These are phyloP conservation scores for Campaea margaritaria DNA, from an alignment of 2,888 invertebrate genomes.

Conservation along the genomic window DNA sequence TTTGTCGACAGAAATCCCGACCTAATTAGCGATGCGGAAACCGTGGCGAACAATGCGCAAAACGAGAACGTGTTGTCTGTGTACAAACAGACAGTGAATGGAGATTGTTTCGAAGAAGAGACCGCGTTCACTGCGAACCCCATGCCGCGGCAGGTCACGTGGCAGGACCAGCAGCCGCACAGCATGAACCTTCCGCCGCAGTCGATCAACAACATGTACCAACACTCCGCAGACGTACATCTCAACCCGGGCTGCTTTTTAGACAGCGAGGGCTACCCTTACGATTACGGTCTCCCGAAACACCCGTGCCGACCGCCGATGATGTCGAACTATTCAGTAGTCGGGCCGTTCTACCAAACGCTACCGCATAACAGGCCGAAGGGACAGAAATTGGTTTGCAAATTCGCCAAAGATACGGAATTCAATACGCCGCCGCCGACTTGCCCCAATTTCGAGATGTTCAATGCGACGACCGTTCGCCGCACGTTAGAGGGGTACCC, in stretches of 20 bases:
- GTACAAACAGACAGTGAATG: slow-evolving; percentile 70
- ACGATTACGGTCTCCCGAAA: slow-evolving; percentile 91
- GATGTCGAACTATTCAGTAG: slow-evolving; percentile 75
- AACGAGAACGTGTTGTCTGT: slow-evolving; percentile 79
- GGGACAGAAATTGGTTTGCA: slow-evolving; percentile 80
- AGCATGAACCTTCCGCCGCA: slow-evolving; percentile 74
- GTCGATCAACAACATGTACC: slow-evolving; percentile 80
- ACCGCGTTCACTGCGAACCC: slow-evolving; percentile 73
- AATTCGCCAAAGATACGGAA: slow-evolving; percentile 81
- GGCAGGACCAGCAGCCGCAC: slow-evolving; percentile 83
- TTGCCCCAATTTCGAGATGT: slow-evolving; percentile 76
- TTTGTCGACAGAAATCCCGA: slow-evolving; percentile 91
- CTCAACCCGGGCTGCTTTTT: slow-evolving; percentile 91
- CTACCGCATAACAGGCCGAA: slow-evolving; percentile 90
- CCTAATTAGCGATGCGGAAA: slow-evolving; percentile 91
- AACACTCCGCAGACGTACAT: slow-evolving; percentile 90
- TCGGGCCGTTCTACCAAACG: slow-evolving; percentile 89
- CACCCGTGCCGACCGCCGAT: slow-evolving; percentile 80
- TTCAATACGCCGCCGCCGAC: slow-evolving; percentile 71
- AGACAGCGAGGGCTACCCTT: slow-evolving; percentile 91
- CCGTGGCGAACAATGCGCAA: slow-evolving; percentile 79
- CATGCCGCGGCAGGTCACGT: slow-evolving; percentile 82
- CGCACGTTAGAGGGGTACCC: slow-evolving; percentile 94
- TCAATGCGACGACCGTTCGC: slow-evolving; percentile 85
- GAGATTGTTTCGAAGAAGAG: slow-evolving; percentile 76